Evolutionary conservation across 2,888 invertebrate genomes (phyloP).

Genomic region (Peribatodes rhomboidaria): DNA sequence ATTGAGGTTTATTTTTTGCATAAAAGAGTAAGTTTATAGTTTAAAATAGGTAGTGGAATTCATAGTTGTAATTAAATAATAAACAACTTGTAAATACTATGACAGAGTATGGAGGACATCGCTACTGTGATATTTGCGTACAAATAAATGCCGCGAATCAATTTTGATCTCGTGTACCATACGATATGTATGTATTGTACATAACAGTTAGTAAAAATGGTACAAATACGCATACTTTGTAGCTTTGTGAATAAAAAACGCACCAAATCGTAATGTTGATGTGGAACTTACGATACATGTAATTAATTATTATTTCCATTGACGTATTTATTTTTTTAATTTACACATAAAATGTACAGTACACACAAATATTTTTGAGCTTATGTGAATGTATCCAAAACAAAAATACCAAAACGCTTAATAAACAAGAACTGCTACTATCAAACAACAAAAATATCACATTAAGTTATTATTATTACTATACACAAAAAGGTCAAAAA

Average conservation of each 20-base stretch:
- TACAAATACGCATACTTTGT: slow-evolving; percentile 50
- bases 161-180: slow-evolving; percentile 52
- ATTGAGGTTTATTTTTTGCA: no score
- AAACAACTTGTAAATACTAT: slow-evolving; percentile 40
- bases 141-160: slow-evolving; percentile 58
- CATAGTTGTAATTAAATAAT: slow-evolving; percentile 36
- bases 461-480: no score
- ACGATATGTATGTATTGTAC: slow-evolving; percentile 66
- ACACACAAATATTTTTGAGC: no score
- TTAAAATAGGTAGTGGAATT: slow-evolving; percentile 22
- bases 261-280: slow-evolving; percentile 43
- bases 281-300: slow-evolving; percentile 54
- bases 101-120: slow-evolving; percentile 49
- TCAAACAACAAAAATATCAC: no score
- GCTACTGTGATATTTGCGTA: slow-evolving; percentile 67
- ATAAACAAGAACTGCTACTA: no score
- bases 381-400: no score
- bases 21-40: slow-evolving; percentile 31
- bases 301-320: slow-evolving; percentile 39
- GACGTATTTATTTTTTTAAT: slow-evolving; percentile 32
- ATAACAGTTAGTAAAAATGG: slow-evolving; percentile 54
- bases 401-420: no score
- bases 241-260: slow-evolving; percentile 26
- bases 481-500: no score
- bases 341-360: slow-evolving; percentile 50